Conservation (phyloP, 2,888 invertebrate genomes). For the Odontomyia ornata region DNA sequence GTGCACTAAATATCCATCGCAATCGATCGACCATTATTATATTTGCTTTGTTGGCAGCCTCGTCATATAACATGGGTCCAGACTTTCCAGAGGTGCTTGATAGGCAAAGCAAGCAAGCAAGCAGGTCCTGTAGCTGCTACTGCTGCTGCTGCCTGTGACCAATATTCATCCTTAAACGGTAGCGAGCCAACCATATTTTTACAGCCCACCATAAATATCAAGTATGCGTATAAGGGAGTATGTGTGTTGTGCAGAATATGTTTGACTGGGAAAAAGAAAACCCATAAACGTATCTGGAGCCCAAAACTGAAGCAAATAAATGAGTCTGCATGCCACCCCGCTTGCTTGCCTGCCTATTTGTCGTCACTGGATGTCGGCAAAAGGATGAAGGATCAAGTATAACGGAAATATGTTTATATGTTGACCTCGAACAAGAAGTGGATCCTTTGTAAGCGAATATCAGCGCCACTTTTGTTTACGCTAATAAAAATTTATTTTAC, state of each 20-base stretch:
- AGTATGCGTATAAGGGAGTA: not conserved
- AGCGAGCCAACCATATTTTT: conserved; percentile 37
- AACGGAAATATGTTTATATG: not conserved
- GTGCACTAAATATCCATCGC: conserved; percentile 44
- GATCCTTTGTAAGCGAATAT: conserved; percentile 28
- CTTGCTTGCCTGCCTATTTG: not conserved
- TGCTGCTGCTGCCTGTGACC: not conserved
- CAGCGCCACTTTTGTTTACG: conserved; percentile 43
- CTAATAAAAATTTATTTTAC: conserved; percentile 45
- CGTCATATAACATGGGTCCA: not conserved
- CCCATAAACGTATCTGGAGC: conserved; percentile 9
- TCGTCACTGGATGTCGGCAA: not conserved
- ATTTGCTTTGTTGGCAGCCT: conserved; percentile 44
- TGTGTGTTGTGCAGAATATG: conserved; percentile 34
- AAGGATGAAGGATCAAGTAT: not conserved
- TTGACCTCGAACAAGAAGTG: not conserved
- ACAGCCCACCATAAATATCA: conserved; percentile 43
- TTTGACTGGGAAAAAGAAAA: conserved; percentile 3
- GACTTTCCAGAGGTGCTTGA: too few relatives aligned
- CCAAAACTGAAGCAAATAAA: not conserved
- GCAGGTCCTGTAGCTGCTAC: not conserved
- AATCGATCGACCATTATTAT: conserved; percentile 41
- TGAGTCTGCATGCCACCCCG: not conserved
- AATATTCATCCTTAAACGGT: not conserved
- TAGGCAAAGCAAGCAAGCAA: too few relatives aligned